phyloP scores from a whole-genome alignment of 2,113 vertebrate species.

The Dipodomys stephensi region DNA sequence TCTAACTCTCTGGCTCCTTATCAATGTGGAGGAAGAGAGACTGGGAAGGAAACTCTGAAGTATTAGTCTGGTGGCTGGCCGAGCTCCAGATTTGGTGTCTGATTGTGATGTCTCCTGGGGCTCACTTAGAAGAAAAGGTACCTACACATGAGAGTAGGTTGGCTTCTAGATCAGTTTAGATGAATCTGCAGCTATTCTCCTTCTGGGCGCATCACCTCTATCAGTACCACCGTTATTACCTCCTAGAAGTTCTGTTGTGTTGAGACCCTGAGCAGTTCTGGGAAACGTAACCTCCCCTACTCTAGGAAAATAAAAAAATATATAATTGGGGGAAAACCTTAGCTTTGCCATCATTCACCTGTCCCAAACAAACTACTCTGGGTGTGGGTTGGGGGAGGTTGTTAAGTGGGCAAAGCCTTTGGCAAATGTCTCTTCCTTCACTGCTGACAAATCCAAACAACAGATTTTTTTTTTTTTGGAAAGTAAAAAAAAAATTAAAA shows the following conservation, averaged over 20 bases:
- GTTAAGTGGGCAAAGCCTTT: background rate
- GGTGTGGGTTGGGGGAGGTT: background rate
- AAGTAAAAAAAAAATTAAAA: slow-evolving; percentile 63
- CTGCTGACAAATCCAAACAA: slow-evolving; percentile 61
- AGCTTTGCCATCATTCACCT: slow-evolving; percentile 37
- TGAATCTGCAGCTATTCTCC: background rate
- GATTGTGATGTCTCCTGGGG: background rate
- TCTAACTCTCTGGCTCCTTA: background rate
- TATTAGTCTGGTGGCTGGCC: background rate
- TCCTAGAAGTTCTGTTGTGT: background rate
- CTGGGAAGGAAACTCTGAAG: background rate
- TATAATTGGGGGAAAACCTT: slow-evolving; percentile 58
- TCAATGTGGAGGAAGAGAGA: background rate
- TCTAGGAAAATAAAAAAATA: slow-evolving; percentile 56
- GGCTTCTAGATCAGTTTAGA: background rate
- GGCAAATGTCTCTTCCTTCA: slow-evolving; percentile 45
- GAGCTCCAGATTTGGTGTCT: background rate
- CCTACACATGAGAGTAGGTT: background rate
- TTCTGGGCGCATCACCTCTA: background rate
- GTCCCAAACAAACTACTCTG: background rate
- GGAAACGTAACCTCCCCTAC: slow-evolving; percentile 37
- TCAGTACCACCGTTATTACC: background rate
- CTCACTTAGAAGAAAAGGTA: slow-evolving; percentile 28
- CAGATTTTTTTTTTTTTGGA: background rate
- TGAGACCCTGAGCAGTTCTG: background rate